Conservation (phyloP, 2,113 vertebrate genomes). For the Hippoglossus stenolepis region DNA sequence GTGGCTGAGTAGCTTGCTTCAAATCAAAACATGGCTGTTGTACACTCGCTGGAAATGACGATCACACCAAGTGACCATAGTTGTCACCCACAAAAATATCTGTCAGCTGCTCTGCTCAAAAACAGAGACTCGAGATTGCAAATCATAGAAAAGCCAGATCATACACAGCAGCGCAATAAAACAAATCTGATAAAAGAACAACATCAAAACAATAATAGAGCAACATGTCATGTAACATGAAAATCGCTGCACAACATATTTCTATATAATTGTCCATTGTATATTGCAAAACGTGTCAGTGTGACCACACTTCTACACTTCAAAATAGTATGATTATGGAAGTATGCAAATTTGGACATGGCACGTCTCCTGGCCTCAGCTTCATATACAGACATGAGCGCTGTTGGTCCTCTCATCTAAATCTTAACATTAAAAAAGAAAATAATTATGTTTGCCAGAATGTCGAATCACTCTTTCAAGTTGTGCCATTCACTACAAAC, state of each 20-base stretch:
- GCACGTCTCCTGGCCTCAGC: neutral
- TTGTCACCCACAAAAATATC: neutral
- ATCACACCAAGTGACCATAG: neutral
- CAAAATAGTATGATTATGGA: neutral
- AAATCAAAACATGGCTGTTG: neutral
- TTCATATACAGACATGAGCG: conserved; percentile 1
- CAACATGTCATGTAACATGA: neutral
- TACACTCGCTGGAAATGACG: neutral
- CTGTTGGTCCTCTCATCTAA: neutral
- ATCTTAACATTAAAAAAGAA: neutral
- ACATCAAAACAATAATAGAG: no score
- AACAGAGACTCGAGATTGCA: no score
- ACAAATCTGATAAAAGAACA: no score
- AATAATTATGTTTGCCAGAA: neutral
- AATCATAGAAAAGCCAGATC: no score
- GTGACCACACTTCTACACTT: neutral
- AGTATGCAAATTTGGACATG: neutral
- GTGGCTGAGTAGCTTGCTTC: neutral
- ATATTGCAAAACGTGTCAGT: no score
- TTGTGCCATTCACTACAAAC: neutral
- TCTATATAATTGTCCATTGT: no score
- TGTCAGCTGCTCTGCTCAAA: neutral
- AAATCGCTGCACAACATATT: neutral
- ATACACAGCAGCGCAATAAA: no score
- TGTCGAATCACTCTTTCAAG: neutral